A percentile compares a stretch with the other conserved stretches of the same genome.
Evolutionary conservation across 1,140 invertebrate genomes (phyloP).

Genomic region (Lanistes nyassanus): DNA sequence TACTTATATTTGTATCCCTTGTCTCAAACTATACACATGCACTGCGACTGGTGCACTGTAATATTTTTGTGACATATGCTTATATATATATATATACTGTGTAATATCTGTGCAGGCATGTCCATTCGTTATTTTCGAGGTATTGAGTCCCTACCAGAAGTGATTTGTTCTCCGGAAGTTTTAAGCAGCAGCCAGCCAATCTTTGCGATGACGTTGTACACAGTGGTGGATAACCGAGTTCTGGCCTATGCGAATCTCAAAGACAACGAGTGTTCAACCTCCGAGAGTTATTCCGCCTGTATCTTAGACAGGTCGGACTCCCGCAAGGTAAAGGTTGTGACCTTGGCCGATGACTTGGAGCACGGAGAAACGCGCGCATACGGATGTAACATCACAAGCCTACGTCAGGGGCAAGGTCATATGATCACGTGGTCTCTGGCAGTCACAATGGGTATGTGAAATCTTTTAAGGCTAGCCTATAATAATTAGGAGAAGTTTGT

Average conservation of each 20-base stretch:
- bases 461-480: too few species aligned
- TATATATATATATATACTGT: too few species aligned
- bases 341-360: neutral
- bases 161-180: neutral
- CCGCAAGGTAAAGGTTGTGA: neutral
- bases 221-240: neutral
- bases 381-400: constrained; percentile 4
- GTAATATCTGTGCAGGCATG: neutral
- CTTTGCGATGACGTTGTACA: neutral
- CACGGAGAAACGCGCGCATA: neutral
- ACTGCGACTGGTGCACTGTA: too few species aligned
- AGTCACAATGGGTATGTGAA: neutral
- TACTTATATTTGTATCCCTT: too few species aligned
- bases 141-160: neutral
- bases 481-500: too few species aligned
- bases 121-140: neutral
- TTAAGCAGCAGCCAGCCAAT: neutral
- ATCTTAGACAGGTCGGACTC: neutral
- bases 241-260: neutral
- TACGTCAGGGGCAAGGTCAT: neutral
- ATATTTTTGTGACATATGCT: too few species aligned
- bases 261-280: constrained; percentile 6
- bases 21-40: too few species aligned
- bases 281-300: constrained; percentile 2
- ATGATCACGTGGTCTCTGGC: neutral